These are phyloP conservation scores for Pseudomugil gertrudae DNA, from an alignment of 2,797 vertebrate species.

Conservation along the genomic window DNA sequence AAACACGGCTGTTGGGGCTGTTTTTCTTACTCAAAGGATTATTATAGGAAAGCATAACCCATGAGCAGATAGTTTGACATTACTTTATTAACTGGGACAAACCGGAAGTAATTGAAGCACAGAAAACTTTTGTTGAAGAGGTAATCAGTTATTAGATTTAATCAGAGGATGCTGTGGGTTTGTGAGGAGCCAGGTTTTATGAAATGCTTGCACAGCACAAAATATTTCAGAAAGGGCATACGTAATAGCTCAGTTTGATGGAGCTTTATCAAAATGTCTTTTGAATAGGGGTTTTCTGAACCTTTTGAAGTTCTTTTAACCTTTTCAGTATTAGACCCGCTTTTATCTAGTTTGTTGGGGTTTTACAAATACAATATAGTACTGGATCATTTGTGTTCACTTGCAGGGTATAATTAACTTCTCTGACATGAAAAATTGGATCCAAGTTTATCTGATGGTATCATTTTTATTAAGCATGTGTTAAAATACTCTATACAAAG, in stretches of 20 bases:
- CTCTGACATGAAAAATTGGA: background rate
- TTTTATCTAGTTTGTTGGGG: background rate
- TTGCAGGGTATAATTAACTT: background rate
- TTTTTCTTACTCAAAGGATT: constrained; percentile 7
- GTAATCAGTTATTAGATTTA: constrained; percentile 4
- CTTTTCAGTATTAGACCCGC: too few relatives aligned
- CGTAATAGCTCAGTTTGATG: constrained; percentile 5
- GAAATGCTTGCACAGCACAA: constrained; percentile 5
- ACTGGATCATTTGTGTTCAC: background rate
- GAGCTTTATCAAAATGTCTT: constrained; percentile 11
- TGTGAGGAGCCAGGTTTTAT: constrained; percentile 9
- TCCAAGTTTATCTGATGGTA: background rate
- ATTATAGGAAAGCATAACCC: constrained; percentile 2
- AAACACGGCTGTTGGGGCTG: constrained; percentile 21
- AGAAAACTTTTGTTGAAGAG: constrained; percentile 1
- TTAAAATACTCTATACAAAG: background rate
- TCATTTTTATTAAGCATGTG: background rate
- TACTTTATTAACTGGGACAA: background rate
- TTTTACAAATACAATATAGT: background rate
- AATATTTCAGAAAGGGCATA: constrained; percentile 11
- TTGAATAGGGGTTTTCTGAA: too few relatives aligned
- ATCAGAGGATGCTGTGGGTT: constrained; percentile 18
- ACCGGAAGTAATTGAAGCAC: constrained; percentile 6
- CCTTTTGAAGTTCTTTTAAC: too few relatives aligned
- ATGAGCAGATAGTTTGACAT: background rate